Percentiles rank a stretch among this genome's conserved stretches.
These are phyloP conservation scores for Otolemur garnettii DNA, from an alignment of 2,113 vertebrate genomes.

Conservation along the genomic window DNA sequence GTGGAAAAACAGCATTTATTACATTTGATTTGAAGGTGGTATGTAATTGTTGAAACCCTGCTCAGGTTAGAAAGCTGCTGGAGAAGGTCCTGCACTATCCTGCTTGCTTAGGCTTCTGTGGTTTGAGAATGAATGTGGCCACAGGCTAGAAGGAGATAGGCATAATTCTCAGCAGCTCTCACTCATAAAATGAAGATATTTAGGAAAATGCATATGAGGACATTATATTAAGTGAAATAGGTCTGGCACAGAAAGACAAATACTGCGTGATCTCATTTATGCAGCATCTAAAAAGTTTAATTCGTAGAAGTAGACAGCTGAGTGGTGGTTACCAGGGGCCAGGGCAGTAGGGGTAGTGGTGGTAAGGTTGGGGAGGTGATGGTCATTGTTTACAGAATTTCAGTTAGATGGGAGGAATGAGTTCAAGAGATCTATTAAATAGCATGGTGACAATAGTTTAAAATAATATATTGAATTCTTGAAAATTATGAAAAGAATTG, in stretches of 20 bases:
- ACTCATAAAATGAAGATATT: background rate
- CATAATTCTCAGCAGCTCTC: slow-evolving; percentile 33
- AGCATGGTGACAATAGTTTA: background rate
- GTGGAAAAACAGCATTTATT: slow-evolving; percentile 43
- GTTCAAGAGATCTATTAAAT: background rate
- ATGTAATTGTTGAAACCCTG: background rate
- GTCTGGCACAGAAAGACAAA: background rate
- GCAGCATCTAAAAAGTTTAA: background rate
- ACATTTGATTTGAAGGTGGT: slow-evolving; percentile 27
- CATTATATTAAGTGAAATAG: slow-evolving; percentile 13
- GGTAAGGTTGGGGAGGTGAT: background rate
- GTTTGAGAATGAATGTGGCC: background rate
- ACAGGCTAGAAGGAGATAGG: background rate
- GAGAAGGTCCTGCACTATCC: background rate
- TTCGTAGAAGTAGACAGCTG: background rate
- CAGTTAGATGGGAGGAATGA: background rate
- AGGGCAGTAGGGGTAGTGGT: too few species aligned
- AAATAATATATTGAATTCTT: background rate
- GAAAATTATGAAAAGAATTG: background rate
- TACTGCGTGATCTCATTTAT: background rate
- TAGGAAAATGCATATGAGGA: background rate
- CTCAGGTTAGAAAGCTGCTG: background rate
- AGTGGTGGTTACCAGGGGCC: background rate
- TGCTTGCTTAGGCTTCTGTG: background rate
- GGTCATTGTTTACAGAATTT: background rate